Evolutionary conservation across 2,797 vertebrate species (phyloP), one percentile per base, ranked within the genome.

Genomic region (Lycodopsis pacificus): DNA sequence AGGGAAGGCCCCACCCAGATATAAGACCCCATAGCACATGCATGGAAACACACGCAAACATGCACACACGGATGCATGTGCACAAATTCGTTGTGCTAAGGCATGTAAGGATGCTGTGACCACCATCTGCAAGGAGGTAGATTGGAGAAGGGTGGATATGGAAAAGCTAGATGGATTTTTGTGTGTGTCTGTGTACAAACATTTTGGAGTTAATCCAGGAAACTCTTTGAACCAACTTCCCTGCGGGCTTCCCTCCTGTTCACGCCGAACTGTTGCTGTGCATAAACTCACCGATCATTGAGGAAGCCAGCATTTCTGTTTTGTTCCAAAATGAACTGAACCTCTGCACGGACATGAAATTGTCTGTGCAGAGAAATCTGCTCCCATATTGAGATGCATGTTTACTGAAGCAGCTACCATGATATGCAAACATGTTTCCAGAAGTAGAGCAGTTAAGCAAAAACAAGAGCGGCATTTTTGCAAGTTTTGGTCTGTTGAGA

Each of bases 201-300:
- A 74, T 76, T 82, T 69, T 92, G 87, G 90, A 88, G 78, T 76
- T 77, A 54, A 81, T 92, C 91, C 88, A 91, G 87, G 84, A 91
- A 89, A 87, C 48, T 86, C 71, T 83, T 83, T 78, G 86, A 88
- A 93, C 86, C 91, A 87, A 90, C 86, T 93, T 94, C 83, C 88
- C 68, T 67, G 9, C 42, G 65, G 82, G 78, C 65, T 85, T 88
- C 86, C 83, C 83, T 77, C 79, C 59, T 58, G 77, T 88, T 87
- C 80, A 81, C 82, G 59, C 77, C 25, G 0, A 77, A 57, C 77
- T 75, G 82, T 84, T 82, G 82, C 87, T 87, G 79, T 78, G 77
- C 75, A 76, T 71, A 80, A 87, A 86, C 73, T 74, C 53, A 30
- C 38, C 12, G 62, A 66, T 77, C 73, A 44, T 54, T 59, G 66